Base-by-base conservation (phyloP, 2,797 vertebrate species). In the Delichon dasypus region DNA sequence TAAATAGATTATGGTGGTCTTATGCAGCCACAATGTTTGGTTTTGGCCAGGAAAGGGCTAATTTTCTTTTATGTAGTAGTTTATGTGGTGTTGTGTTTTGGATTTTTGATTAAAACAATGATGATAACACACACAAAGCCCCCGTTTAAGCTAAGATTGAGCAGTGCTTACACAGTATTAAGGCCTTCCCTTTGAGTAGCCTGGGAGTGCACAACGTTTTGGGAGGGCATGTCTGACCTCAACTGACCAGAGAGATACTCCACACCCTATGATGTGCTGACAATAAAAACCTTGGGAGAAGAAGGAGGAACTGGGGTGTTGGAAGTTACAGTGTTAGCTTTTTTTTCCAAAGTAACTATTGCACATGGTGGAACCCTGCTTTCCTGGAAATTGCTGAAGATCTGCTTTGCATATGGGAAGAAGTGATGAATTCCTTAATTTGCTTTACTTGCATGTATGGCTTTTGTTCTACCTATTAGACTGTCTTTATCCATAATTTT, bases 281-380 rank as follows among this genome's bases (percentile, higher is more conserved):
- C 60, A 62, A 9, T 30, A 82, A 89, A 76, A 67, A 58, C 29
- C 25, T 42, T 32, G 7, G 5, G 12, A 22, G 6, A 54, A 53
- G 55, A 22, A 64, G 25, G 12, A 77, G 19, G 38, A 72, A 53
- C 15, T 38, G 16, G 16, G 1, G 3, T 4, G 3, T 13, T 62
- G 3, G 3, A 6, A 45, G 7, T 48, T 13, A 36, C 0, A 5
- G 8, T 2, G 3, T 44, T 44, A 6, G 16, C 3, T 57, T 57
- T n/a, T 12, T 29, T 22, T 44, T 25, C 4, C 19, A 27, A 50
- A 44, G 20, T 16, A 76, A 64, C 11, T 27, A 64, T 22, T 22
- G 27, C 10, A 22, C 3, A 7, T 25, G 20, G 25, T 34, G 14
- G 73, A 62, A 17, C 3, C 8, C 29, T 45, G 20, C 20, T 71